Conservation (phyloP, 2,888 invertebrate genomes). For the Lapara coniferarum region DNA sequence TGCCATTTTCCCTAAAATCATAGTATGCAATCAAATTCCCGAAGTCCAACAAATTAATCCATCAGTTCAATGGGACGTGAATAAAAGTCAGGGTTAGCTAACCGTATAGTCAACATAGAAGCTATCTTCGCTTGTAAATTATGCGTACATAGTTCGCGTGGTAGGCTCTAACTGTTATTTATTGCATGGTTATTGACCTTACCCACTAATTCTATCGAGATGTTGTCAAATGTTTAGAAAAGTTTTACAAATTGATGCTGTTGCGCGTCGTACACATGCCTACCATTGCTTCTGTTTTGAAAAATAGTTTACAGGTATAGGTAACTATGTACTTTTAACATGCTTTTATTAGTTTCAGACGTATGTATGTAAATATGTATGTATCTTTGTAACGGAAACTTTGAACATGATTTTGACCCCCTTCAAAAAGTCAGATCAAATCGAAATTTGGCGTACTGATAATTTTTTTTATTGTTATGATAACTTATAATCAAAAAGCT, state of each 20-base stretch:
- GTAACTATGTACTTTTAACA: no score
- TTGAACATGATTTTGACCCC: no score
- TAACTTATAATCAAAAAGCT: no score
- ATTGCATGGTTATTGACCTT: slow-evolving; percentile 23
- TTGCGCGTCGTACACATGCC: background rate
- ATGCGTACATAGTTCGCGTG: slow-evolving; percentile 21
- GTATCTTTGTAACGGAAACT: no score
- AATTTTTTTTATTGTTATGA: no score
- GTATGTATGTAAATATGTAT: no score
- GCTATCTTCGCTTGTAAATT: slow-evolving; percentile 14
- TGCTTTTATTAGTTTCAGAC: no score
- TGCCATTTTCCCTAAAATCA: background rate
- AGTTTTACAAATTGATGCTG: background rate
- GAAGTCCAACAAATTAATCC: slow-evolving; percentile 1
- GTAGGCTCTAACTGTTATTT: slow-evolving; percentile 22
- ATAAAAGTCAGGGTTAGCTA: background rate
- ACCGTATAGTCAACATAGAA: background rate
- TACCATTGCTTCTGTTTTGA: no score
- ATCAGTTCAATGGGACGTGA: slow-evolving; percentile 1
- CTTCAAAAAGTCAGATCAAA: no score
- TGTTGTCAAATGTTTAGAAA: slow-evolving; percentile 1
- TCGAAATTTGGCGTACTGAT: no score
- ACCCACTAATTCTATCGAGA: slow-evolving; percentile 1
- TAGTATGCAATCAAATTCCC: background rate
- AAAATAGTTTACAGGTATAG: no score